These are phyloP conservation scores for Sternotherus odoratus DNA, from an alignment of 2,797 vertebrate species.

Conservation along the genomic window DNA sequence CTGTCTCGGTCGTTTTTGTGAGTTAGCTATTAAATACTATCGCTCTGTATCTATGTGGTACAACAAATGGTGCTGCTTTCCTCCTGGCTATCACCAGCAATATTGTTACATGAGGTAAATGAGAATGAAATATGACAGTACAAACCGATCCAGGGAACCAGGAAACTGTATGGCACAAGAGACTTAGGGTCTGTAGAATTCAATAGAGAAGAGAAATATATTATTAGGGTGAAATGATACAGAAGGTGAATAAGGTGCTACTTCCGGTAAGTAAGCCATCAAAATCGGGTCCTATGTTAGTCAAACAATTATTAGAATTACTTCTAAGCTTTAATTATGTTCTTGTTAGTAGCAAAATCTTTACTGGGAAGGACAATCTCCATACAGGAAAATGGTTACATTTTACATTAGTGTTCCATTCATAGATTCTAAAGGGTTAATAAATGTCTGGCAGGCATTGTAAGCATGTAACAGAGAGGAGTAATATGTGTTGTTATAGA, in stretches of 20 bases:
- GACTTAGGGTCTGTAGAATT: constrained; percentile 9
- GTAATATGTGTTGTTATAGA: neutral
- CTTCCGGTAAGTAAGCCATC: neutral
- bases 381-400: neutral
- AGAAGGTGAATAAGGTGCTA: neutral
- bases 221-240: neutral
- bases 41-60: neutral
- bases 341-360: neutral
- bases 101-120: neutral
- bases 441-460: neutral
- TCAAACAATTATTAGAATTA: neutral
- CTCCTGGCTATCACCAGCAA: neutral
- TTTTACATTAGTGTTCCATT: neutral
- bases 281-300: neutral
- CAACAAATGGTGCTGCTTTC: neutral
- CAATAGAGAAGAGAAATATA: neutral
- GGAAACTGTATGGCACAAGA: neutral
- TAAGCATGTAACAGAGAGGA: neutral
- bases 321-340: neutral
- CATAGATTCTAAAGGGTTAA: neutral
- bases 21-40: neutral
- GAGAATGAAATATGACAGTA: neutral
- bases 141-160: constrained; percentile 22
- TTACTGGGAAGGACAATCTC: neutral
- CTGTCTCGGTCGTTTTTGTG: neutral